Evolutionary conservation across 2,888 invertebrate species (phyloP).

Genomic region (Euplagia quadripunctaria): DNA sequence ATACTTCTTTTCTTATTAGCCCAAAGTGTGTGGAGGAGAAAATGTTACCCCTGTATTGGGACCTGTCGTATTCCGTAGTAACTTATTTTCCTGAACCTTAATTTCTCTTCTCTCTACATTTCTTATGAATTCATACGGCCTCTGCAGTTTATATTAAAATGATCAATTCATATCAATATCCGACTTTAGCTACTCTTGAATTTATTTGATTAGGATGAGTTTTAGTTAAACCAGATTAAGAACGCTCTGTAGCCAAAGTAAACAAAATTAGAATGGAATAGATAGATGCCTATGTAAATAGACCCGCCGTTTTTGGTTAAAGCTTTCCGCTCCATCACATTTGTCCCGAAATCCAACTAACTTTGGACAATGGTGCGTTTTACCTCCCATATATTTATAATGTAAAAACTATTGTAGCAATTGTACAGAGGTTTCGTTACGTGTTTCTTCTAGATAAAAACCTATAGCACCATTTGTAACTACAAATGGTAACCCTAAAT

Average conservation of each 20-base stretch:
- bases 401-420: not conserved
- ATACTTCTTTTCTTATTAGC: too few species aligned
- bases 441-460: not conserved
- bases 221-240: not conserved
- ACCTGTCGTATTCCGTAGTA: too few species aligned
- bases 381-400: not conserved
- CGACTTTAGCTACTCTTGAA: not conserved
- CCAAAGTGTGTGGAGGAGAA: too few species aligned
- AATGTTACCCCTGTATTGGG: too few species aligned
- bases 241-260: not conserved
- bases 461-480: not conserved
- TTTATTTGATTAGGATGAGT: not conserved
- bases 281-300: not conserved
- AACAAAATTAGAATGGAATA: slow-evolving; percentile 1
- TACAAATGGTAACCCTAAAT: not conserved
- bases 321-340: not conserved
- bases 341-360: not conserved
- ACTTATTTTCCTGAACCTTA: too few species aligned
- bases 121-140: too few species aligned
- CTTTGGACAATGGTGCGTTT: not conserved
- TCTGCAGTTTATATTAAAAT: not conserved
- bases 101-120: too few species aligned
- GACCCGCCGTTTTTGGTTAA: not conserved
- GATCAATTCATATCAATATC: not conserved
- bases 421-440: not conserved